phyloP scores from a whole-genome alignment of 2,113 vertebrate species.

The Pogonocichla stellata region DNA sequence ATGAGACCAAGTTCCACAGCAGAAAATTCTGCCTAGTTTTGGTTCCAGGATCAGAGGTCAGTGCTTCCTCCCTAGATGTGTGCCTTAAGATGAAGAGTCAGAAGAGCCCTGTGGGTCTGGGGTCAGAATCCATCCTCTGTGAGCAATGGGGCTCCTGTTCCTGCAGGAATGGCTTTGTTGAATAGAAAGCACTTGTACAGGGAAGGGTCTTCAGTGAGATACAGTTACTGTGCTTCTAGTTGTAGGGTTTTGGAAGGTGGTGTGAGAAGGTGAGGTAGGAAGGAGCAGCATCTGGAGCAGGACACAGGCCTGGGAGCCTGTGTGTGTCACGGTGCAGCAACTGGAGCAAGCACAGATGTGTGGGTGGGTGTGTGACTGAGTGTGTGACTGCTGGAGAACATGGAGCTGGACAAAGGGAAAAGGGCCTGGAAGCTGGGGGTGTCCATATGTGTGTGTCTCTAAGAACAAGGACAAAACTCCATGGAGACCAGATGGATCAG shows the following conservation, averaged over 20 bases:
- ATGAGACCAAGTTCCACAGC: not conserved
- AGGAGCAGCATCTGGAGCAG: not conserved
- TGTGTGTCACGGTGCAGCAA: not conserved
- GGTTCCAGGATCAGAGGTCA: not conserved
- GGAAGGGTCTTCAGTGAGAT: not conserved
- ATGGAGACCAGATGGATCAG: not conserved
- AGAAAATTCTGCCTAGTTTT: not conserved
- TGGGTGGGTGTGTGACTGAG: not conserved
- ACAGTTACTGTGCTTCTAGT: not conserved
- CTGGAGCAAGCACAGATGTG: not conserved
- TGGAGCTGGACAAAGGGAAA: not conserved
- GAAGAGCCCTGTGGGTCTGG: not conserved
- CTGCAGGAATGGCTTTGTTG: not conserved
- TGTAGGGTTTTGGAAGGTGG: not conserved
- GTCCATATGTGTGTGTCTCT: not conserved
- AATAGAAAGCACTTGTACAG: not conserved
- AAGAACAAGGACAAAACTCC: not conserved
- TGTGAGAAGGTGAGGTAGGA: not conserved
- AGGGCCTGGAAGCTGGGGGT: not conserved
- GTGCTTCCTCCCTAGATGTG: not conserved
- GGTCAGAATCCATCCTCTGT: not conserved
- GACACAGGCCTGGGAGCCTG: rapidly evolving
- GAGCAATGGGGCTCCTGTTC: rapidly evolving
- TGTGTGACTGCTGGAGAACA: not conserved
- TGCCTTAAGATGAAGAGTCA: not conserved